These are phyloP conservation scores for Gymnobelideus leadbeateri DNA, from an alignment of 2,113 vertebrate species.

Conservation along the genomic window DNA sequence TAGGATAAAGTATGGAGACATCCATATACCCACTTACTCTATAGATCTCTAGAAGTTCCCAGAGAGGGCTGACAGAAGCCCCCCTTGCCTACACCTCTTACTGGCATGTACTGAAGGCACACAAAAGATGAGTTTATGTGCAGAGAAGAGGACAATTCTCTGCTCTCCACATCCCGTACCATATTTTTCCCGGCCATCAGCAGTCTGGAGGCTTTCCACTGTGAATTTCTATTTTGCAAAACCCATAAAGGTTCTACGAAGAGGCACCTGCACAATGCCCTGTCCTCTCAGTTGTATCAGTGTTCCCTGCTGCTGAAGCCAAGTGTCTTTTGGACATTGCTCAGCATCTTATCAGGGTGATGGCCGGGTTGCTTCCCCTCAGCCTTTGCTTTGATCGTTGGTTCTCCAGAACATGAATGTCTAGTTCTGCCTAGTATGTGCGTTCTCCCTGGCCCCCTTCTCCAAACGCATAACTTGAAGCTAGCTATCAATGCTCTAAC, in stretches of 20 bases:
- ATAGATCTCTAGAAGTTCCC: background rate
- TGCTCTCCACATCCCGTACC: constrained; percentile 53
- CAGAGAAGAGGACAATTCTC: constrained; percentile 52
- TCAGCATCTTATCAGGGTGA: background rate
- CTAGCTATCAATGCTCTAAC: background rate
- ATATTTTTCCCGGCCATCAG: constrained; percentile 43
- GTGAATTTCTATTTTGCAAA: constrained; percentile 57
- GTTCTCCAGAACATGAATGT: constrained; percentile 30
- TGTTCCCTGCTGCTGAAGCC: constrained; percentile 14
- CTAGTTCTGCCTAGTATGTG: constrained; percentile 22
- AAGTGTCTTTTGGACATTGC: background rate
- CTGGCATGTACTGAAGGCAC: constrained; percentile 65
- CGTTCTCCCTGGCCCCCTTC: constrained; percentile 45
- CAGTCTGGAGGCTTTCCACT: constrained; percentile 47
- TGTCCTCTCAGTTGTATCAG: background rate
- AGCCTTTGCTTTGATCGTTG: background rate
- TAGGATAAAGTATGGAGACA: constrained; percentile 53
- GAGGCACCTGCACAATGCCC: background rate
- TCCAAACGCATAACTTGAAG: constrained; percentile 39
- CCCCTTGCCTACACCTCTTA: constrained; percentile 35
- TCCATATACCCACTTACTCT: constrained; percentile 9
- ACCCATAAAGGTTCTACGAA: constrained; percentile 30
- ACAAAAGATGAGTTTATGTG: constrained; percentile 24
- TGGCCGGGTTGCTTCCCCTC: background rate
- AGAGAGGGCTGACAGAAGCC: background rate